Evolutionary conservation across 2,797 vertebrate species (phyloP).

Genomic region (Gobio occitaniae): DNA sequence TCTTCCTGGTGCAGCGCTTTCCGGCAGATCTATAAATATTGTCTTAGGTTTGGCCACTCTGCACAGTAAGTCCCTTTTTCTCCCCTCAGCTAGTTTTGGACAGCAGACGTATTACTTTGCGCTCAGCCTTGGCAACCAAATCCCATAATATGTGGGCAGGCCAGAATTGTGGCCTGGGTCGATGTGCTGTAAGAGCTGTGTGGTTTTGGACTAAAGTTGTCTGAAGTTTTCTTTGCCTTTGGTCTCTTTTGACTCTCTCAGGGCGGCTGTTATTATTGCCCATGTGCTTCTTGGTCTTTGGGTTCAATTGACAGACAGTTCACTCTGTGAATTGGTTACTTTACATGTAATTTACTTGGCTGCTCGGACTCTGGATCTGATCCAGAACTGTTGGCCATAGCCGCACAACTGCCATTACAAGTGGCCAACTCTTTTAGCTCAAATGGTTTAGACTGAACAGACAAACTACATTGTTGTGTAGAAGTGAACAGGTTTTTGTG

Average conservation of each 20-base stretch:
- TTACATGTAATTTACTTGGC: conserved; percentile 49
- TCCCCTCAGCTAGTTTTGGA: conserved; percentile 45
- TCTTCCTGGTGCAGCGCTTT: neutral
- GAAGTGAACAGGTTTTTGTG: neutral
- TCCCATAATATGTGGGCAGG: conserved; percentile 26
- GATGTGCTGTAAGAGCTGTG: conserved; percentile 1
- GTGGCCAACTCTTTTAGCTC: neutral
- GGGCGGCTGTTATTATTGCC: conserved; percentile 61
- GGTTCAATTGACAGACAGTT: conserved; percentile 51
- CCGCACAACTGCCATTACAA: neutral
- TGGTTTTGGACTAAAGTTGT: conserved; percentile 50
- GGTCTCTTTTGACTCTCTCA: conserved; percentile 53
- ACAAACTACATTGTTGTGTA: neutral
- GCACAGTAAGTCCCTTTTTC: conserved; percentile 33
- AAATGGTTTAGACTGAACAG: neutral
- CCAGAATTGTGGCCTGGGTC: neutral
- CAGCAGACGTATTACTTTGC: conserved; percentile 33
- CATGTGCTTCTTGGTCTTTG: conserved; percentile 61
- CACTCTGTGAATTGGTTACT: conserved; percentile 57
- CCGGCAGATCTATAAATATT: conserved; percentile 31
- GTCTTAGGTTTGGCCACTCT: conserved; percentile 27
- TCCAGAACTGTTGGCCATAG: neutral
- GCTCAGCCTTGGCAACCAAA: conserved; percentile 24
- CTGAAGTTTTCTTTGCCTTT: conserved; percentile 51
- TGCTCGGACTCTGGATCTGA: conserved; percentile 1